Evolutionary conservation across 2,888 invertebrate species (phyloP).

Genomic region (Dryadula phaetusa): DNA sequence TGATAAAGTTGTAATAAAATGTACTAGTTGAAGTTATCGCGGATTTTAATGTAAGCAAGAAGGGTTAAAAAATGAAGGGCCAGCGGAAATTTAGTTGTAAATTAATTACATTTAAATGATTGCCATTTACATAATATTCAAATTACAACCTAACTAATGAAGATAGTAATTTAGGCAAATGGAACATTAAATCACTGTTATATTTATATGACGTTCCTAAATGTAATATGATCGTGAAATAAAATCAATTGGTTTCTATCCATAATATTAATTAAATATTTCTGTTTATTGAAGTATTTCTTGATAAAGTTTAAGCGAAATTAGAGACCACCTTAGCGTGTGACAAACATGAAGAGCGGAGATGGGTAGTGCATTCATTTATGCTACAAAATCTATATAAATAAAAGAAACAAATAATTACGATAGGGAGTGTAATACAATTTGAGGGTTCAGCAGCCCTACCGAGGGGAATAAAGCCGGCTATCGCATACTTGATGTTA

Average conservation of each 20-base stretch:
- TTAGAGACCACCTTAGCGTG: too few relatives aligned
- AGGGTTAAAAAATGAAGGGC: constrained; percentile 15
- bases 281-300: too few relatives aligned
- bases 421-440: constrained; percentile 16
- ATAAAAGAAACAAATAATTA: constrained; percentile 14
- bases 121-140: constrained; percentile 17
- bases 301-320: too few relatives aligned
- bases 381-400: constrained; percentile 10
- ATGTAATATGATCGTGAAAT: too few relatives aligned
- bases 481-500: constrained; percentile 83
- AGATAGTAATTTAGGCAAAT: background rate
- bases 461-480: constrained; percentile 63
- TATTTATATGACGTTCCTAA: too few relatives aligned
- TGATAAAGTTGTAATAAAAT: constrained; percentile 39
- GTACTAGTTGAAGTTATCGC: constrained; percentile 33
- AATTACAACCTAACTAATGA: background rate
- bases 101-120: constrained; percentile 18
- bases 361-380: background rate
- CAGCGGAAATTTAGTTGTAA: background rate
- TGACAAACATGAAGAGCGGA: too few relatives aligned
- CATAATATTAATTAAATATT: too few relatives aligned
- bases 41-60: constrained; percentile 18
- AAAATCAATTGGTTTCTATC: too few relatives aligned
- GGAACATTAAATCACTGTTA: too few relatives aligned
- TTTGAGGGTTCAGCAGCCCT: constrained; percentile 48